Evolutionary conservation across 2,797 vertebrate species (phyloP), one percentile per base, ranked within the genome.

Genomic region (Acipenser ruthenus): DNA sequence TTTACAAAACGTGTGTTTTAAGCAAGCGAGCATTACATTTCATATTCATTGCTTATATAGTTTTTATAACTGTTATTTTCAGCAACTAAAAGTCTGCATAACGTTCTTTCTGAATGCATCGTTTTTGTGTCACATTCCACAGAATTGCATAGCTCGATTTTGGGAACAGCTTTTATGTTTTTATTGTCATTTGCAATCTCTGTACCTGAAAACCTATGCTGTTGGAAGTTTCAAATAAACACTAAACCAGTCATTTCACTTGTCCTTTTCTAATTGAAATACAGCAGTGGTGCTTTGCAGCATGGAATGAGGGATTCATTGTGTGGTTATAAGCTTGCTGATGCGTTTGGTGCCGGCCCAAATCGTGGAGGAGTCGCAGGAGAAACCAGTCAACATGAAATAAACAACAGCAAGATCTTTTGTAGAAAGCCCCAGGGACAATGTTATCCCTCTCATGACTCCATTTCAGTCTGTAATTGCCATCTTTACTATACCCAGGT

Each of bases 21-120:
- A 87, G 86, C 81, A 81, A 81, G 77, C 82, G 77, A 84, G 88
- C 86, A 88, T 94, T 94, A 89, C 83, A 83, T 87, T 89, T 90
- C 82, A 87, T 85, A 84, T 82, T 78, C 83, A 82, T 77, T 77
- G 77, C 82, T 88, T 85, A 80, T 87, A 86, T 88, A 86, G 78
- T 84, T 86, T 87, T 84, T 70, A 82, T 79, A 82, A 79, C 77
- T 79, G 75, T 82, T 88, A 78, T 86, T 82, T 87, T 86, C 85
- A 86, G 75, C 74, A 78, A 67, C 78, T 50, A 84, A 74, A 79
- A 71, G 72, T 73, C 65, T 71, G 13, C 72, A 73, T 79, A 79
- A 77, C 75, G 78, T 79, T 74, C 78, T 76, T 84, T 87, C 74
- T 83, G 67, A 60, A 77, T 70, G 83, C 81, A 83, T 84, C 74